Evolutionary conservation across 2,888 invertebrate genomes (phyloP), one percentile per base, ranked within the genome.

Genomic region (Athrips mouffetella): DNA sequence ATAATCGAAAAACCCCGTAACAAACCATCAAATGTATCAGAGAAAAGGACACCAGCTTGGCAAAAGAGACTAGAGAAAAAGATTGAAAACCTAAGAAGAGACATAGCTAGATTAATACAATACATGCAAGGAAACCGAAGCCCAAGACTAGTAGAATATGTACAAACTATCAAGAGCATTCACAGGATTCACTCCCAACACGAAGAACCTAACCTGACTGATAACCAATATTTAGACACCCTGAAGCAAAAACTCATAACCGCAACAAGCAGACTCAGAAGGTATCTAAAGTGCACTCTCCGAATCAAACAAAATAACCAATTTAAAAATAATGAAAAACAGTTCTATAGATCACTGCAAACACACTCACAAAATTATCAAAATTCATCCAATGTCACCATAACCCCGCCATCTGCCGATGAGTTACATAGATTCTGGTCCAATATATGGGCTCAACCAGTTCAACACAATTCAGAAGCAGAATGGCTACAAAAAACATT

Each of bases 161-260:
- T 44, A 27, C 13, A 44, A 10, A 1, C 2, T 6, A 42, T 42
- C 27, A 42, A 42, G 29, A 15, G n/a, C 10, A 39, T 6, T 11
- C 23, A 40, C 15, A 40, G 39, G 25, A 23, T 40, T 25, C 40
- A 40, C 8, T 40, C 40, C 1, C 40, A 40, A 7, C 15, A 40
- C 8, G 40, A 40, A 40, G 40, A 40, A 40, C 40, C 40, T 15
- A 40, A 40, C 11, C 11, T 40, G 5, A 40, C 23, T 11, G 40
- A 40, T 10, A n/a, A 11, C 1, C 39, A 47, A 6, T 47, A 29
- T 10, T 16, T 49, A 37, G 49, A 49, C n/a, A 49, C 45, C 6
- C 45, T 49, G 13, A 49, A 49, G 15, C 49, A 49, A 30, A 49
- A 49, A 35, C 39, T 49, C 1, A 27, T 15, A 7, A 37, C 25